These are phyloP conservation scores for Philereme vetulata DNA, from an alignment of 2,888 invertebrate genomes.

Conservation along the genomic window DNA sequence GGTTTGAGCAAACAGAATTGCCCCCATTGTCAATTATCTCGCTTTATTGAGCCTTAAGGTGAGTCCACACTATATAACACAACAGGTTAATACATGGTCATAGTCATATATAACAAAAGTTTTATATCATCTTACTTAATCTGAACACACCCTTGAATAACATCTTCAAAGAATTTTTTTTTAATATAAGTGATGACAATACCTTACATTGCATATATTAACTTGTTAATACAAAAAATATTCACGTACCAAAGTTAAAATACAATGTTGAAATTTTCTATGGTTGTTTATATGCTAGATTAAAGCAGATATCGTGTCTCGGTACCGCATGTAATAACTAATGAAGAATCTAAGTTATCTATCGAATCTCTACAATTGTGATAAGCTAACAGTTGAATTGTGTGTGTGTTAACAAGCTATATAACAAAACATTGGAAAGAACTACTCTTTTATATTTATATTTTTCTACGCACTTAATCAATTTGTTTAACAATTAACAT, in stretches of 20 bases:
- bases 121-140: too few species aligned
- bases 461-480: background rate
- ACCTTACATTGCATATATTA: background rate
- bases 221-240: background rate
- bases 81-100: too few species aligned
- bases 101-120: too few species aligned
- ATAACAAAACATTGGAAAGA: background rate
- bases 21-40: too few species aligned
- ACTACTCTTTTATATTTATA: background rate
- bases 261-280: background rate
- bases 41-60: too few species aligned
- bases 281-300: background rate
- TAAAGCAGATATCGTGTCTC: conserved; percentile 11
- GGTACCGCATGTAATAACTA: conserved; percentile 13
- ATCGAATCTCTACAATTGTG: conserved; percentile 57
- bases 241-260: too few species aligned
- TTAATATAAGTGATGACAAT: background rate
- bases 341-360: conserved; percentile 26
- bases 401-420: background rate
- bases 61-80: too few species aligned
- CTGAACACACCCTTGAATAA: too few species aligned
- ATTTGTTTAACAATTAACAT: background rate
- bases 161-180: too few species aligned
- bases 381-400: conserved; percentile 43
- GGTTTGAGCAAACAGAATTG: too few species aligned